phyloP scores from a whole-genome alignment of 2,797 vertebrate genomes.

The Botia almorhae region DNA sequence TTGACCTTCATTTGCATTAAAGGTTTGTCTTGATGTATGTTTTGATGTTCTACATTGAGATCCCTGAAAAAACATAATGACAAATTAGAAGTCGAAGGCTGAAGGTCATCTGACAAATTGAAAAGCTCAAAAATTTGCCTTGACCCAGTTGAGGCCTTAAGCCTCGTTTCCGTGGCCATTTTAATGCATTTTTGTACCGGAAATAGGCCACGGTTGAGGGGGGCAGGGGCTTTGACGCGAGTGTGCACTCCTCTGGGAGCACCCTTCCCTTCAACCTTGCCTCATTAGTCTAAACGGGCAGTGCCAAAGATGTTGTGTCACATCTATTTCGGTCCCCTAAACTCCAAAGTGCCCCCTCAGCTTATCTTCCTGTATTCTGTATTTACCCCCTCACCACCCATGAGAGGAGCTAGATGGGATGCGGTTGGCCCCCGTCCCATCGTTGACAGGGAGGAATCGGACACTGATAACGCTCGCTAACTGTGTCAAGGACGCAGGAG shows the following conservation, averaged over 20 bases:
- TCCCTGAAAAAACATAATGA: neutral
- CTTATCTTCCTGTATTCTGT: constrained; percentile 30
- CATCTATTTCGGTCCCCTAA: constrained; percentile 72
- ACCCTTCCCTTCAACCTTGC: constrained; percentile 60
- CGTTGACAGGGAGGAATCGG: constrained; percentile 51
- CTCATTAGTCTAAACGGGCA: constrained; percentile 74
- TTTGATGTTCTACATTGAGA: neutral
- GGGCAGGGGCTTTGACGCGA: constrained; percentile 60
- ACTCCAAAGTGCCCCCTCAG: constrained; percentile 47
- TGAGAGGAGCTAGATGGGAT: constrained; percentile 53
- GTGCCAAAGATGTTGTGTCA: constrained; percentile 60
- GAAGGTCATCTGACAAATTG: constrained; percentile 13
- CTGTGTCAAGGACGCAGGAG: constrained; percentile 72
- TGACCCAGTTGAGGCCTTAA: constrained; percentile 54
- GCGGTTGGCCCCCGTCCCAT: constrained; percentile 60
- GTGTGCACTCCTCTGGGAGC: constrained; percentile 63
- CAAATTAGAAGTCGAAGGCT: neutral
- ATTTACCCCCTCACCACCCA: constrained; percentile 48
- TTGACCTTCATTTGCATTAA: neutral
- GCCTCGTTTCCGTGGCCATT: constrained; percentile 25
- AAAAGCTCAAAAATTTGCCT: constrained; percentile 38
- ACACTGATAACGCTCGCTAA: constrained; percentile 52
- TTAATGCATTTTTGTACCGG: constrained; percentile 47
- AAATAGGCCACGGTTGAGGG: constrained; percentile 68
- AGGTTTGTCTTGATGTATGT: neutral